Percentiles rank a stretch among this genome's conserved stretches.
Conservation (phyloP, 53 echinoderm and acorn worm genomes). For the Paelopatides confundens region DNA sequence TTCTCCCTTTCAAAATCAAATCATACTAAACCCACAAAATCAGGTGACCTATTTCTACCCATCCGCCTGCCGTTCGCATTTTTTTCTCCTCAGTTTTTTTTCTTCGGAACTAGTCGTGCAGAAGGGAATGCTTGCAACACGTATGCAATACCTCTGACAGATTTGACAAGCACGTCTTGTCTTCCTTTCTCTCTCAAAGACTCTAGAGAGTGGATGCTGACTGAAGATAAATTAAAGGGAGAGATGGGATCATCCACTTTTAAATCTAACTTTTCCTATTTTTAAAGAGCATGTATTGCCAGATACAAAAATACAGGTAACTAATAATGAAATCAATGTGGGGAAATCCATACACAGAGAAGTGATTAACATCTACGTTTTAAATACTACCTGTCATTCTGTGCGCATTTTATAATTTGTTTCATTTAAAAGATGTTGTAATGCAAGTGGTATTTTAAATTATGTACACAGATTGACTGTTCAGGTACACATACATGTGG, state of each 20-base stretch:
- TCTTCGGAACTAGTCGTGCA: slow-evolving; percentile 5
- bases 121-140: slow-evolving; percentile 20
- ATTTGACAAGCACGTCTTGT: slow-evolving; percentile 38
- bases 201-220: slow-evolving; percentile 25
- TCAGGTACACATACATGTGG: no score
- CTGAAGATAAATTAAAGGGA: slow-evolving; percentile 32
- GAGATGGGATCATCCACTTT: background rate
- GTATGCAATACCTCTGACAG: slow-evolving; percentile 43
- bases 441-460: no score
- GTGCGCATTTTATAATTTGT: no score
- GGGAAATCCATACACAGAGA: no score
- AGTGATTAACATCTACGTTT: no score
- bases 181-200: slow-evolving; percentile 25
- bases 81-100: slow-evolving; percentile 1
- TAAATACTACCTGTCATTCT: no score
- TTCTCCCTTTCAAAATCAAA: slow-evolving; percentile 36
- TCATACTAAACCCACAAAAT: slow-evolving; percentile 38
- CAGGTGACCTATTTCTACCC: slow-evolving; percentile 47
- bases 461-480: no score
- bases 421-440: no score
- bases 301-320: no score
- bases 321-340: no score
- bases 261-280: no score
- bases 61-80: slow-evolving; percentile 40
- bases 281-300: no score